Evolutionary conservation across 2,888 invertebrate genomes (phyloP), one percentile per base, ranked within the genome.

Genomic region (Acrocera orbiculus): DNA sequence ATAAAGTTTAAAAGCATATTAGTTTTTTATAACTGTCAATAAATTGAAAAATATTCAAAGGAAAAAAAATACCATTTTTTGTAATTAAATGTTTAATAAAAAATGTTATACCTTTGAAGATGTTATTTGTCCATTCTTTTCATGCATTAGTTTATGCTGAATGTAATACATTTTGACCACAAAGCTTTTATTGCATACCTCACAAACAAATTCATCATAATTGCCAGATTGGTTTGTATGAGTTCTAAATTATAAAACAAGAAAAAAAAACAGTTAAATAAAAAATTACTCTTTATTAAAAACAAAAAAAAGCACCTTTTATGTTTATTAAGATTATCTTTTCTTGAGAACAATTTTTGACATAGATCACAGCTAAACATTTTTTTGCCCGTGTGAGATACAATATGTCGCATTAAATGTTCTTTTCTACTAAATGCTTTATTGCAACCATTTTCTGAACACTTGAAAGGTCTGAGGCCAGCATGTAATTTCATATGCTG

Each of bases 401-500:
- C 67, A 38, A 69, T 62, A 49, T 76, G 76, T 4, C 76, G 61
- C 35, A 74, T 62, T 31, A 76, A 50, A 50, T 76, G 76, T 47
- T 76, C 76, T 43, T 76, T 76, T 3, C 76, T 64, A 47, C 72
- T 72, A 47, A 76, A 76, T 1, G 72, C 66, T 46, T 76, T 75
- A 27, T 67, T 63, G 48, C 76, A 76, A 13, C 48, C 49, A 2
- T 49, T 49, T 24, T 70, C 66, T 1, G 64, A 63, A 42, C 76
- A 76, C 15, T 67, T 69, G 46, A 72, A 76, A 0, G 76, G 76
- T 27, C 76, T 61, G 40, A 73, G 64, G 5, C 75, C 75, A 0
- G 70, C 69, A 45, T 76, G 76, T 2, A 74, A 52, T 47, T 75
- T 75, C 2, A 70, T 60, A 46, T 76, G 76, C 42, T 76, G 76